phyloP scores from a whole-genome alignment of 2,888 invertebrate genomes.

The Hofmannophila pseudospretella region DNA sequence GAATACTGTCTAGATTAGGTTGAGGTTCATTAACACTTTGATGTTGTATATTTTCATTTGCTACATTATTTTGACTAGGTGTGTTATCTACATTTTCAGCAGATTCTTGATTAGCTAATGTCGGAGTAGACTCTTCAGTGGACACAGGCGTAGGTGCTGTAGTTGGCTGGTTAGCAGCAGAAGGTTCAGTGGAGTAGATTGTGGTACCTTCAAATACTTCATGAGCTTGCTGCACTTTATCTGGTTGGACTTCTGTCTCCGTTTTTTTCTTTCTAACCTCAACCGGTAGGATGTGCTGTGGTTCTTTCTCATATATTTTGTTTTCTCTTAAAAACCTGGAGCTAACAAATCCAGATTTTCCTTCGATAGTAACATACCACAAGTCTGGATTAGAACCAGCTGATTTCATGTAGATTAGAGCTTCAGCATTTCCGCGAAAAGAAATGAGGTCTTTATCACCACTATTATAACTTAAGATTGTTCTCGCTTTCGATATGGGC shows the following conservation, averaged over 20 bases:
- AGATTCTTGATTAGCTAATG: constrained; percentile 1
- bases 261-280: constrained; percentile 20
- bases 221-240: constrained; percentile 59
- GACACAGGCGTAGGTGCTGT: constrained; percentile 17
- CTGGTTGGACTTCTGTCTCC: constrained; percentile 24
- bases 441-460: constrained; percentile 77
- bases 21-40: not conserved
- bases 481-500: constrained; percentile 80
- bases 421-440: constrained; percentile 75
- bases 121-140: constrained; percentile 14
- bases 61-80: not conserved
- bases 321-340: constrained; percentile 78
- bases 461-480: constrained; percentile 76
- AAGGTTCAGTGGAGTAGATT: constrained; percentile 60
- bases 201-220: constrained; percentile 84
- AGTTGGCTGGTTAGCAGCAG: constrained; percentile 16
- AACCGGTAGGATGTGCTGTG: constrained; percentile 46
- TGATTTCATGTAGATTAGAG: constrained; percentile 83
- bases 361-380: constrained; percentile 84
- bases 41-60: constrained; percentile 1
- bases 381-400: constrained; percentile 78
- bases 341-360: constrained; percentile 82
- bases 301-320: constrained; percentile 63
- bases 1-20: not conserved
- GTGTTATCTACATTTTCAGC: not conserved